Evolutionary conservation across 92 coral and sea anemone genomes (phyloP), one percentile per base, ranked within the genome.

Genomic region (Porites lobata): DNA sequence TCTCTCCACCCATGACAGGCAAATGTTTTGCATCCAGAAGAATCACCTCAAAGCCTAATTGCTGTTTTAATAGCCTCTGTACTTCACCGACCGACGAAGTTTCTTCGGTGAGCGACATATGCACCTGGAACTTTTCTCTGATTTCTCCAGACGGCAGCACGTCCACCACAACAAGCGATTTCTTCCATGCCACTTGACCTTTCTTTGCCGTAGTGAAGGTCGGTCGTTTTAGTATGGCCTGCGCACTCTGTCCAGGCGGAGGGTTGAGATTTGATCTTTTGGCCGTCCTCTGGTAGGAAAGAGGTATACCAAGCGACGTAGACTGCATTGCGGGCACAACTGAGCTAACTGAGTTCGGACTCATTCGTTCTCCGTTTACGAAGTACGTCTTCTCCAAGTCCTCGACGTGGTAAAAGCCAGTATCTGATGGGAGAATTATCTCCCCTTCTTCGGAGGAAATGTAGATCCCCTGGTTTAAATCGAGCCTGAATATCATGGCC

Each of bases 1-100:
- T 75, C 63, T 84, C 72, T 50, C 88, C 88, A 26, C 20, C 51
- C 17, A 84, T 43, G 19, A 84, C 72, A 7, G 88, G 88, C 21
- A 84, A 59, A 58, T 84, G 88, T 74, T 84, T 84, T 26, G 66
- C 54, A 29, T 74, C 83, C 8, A 24, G 26, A 24, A 24, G 26
- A 1, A 24, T 24, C 26, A 24, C 26, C 26, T 24, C 26, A 24
- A 24, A 74, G 19, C 21, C 72, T 57, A 59, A 52, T 50, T 14
- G 63, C 14, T 56, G 61, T 14, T 56, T 14, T 56, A 56, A 3
- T 14, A 56, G 61, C 14, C 14, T 56, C 14, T 56, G 61, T 9
- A 56, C 61, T 3, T 56, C 61, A 9, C 8, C 14, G 61, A 56
- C 9, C 61, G 11, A 9, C 11, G 7, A 56, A 56, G 6, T 56